These are phyloP conservation scores for Calephelis virginiensis DNA, from an alignment of 1,140 invertebrate genomes.

Conservation along the genomic window DNA sequence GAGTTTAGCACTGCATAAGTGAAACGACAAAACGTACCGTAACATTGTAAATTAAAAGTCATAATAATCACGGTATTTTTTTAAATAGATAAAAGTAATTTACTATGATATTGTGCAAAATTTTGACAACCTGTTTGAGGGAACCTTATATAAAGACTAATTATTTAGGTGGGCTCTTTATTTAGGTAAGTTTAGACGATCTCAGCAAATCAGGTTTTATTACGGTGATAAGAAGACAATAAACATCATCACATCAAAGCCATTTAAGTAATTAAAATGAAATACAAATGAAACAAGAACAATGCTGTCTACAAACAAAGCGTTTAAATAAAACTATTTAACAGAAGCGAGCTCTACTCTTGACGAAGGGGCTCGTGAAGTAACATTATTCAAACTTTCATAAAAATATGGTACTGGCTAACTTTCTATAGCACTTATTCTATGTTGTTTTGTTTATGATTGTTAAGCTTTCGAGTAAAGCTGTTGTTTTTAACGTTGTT, in stretches of 20 bases:
- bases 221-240: too few relatives aligned
- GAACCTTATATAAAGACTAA: too few relatives aligned
- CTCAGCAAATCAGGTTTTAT: too few relatives aligned
- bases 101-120: too few relatives aligned
- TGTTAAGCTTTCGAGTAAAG: background rate
- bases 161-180: too few relatives aligned
- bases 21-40: too few relatives aligned
- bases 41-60: too few relatives aligned
- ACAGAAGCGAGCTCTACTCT: constrained; percentile 9
- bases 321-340: constrained; percentile 10
- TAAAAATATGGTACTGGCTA: constrained; percentile 12
- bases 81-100: too few relatives aligned
- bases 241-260: background rate
- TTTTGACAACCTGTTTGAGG: too few relatives aligned
- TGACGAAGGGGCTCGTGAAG: constrained; percentile 20
- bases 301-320: constrained; percentile 15
- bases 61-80: too few relatives aligned
- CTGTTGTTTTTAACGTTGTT: background rate
- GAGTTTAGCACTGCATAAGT: too few relatives aligned
- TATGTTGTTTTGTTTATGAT: constrained; percentile 9
- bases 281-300: background rate
- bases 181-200: too few relatives aligned
- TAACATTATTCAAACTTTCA: constrained; percentile 22
- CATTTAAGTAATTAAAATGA: background rate
- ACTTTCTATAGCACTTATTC: constrained; percentile 11